Conservation (phyloP, 2,113 vertebrate species). For the Burhinus oedicnemus region DNA sequence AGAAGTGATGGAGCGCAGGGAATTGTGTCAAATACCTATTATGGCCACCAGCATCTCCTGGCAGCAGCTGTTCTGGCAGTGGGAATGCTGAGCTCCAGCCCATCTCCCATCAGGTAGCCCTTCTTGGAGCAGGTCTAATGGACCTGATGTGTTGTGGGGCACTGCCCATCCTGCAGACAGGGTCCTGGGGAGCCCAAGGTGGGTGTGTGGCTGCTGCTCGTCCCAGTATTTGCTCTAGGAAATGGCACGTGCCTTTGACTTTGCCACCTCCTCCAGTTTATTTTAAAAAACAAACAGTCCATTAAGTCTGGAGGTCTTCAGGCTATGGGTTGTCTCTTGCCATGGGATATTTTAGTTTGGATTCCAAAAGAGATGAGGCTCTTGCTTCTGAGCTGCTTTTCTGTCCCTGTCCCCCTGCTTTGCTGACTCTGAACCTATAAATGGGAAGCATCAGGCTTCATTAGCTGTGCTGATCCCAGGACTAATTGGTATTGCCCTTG, state of each 20-base stretch:
- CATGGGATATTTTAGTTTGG: neutral
- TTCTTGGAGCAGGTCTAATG: neutral
- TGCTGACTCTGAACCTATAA: neutral
- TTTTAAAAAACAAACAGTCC: neutral
- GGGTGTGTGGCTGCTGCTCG: neutral
- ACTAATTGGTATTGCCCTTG: neutral
- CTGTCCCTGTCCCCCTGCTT: neutral
- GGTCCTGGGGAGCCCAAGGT: fast-evolving
- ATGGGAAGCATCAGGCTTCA: neutral
- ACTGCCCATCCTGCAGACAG: neutral
- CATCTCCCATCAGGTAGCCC: fast-evolving
- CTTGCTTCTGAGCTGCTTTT: neutral
- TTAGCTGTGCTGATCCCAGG: neutral
- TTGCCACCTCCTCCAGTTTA: neutral
- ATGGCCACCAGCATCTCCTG: neutral
- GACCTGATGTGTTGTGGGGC: neutral
- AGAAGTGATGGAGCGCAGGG: neutral
- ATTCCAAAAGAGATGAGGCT: neutral
- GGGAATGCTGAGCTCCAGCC: neutral
- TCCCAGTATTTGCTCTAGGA: neutral
- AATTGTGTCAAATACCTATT: neutral
- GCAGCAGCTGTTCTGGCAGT: neutral
- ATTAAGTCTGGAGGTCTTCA: neutral
- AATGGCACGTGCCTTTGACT: neutral
- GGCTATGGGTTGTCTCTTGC: neutral